Evolutionary conservation across 2,888 invertebrate species (phyloP), one percentile per base, ranked within the genome.

Genomic region (Spatulosminthurus flaviceps): DNA sequence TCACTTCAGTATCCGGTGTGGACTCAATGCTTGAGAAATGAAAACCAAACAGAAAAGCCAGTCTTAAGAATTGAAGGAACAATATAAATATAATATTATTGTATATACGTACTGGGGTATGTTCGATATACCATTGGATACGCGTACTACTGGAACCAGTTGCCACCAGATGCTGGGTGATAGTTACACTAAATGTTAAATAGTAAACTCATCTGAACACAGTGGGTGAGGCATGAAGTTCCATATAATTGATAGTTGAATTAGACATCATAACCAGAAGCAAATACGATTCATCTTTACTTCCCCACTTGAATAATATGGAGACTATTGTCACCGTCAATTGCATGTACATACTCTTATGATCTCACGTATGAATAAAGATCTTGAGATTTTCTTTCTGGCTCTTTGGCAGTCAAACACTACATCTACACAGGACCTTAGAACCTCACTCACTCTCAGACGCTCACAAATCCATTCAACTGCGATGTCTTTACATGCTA

Each of bases 201-300:
- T n/a, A n/a, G n/a, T n/a, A n/a, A n/a, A n/a, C n/a, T n/a, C n/a
- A n/a, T n/a, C n/a, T n/a, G n/a, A n/a, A n/a, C n/a, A n/a, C n/a
- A n/a, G n/a, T n/a, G n/a, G n/a, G n/a, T n/a, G 34, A 34, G 34
- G 34, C 34, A 34, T 34, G 34, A 34, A 34, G 34, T 34, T 34
- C 34, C 5, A 51, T 4, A 51, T n/a, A 11, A 51, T 51, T 11
- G 5, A 51, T 51, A 19, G 51, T 11, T n/a, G 64, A 74, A 34
- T 61, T 64, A 74, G 61, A 64, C 74, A n/a, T 34, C 51, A 13
- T n/a, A 73, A 74, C 74, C 74, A 64, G 64, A 60, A 64, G 64
- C 24, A 64, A 21, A 64, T 24, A 74, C 28, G 60, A 29, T n/a
- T n/a, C n/a, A 74, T 74, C 74, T 74, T 74, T 24, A 28, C 60